phyloP scores from a whole-genome alignment of 2,888 invertebrate genomes.

The Cylindroiulus punctatus region DNA sequence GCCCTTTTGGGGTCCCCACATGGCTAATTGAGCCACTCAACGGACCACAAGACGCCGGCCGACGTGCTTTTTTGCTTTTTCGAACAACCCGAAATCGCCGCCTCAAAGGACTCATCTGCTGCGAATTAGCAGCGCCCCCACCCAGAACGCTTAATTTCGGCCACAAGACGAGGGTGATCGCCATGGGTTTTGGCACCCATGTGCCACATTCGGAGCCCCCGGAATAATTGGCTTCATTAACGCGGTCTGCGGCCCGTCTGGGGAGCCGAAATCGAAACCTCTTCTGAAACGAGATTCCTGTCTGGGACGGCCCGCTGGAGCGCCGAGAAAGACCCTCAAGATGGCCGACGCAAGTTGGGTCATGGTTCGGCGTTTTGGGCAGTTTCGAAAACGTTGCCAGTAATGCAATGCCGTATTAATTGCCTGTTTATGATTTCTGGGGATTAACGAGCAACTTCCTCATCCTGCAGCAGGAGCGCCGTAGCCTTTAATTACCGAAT shows the following conservation, averaged over 20 bases:
- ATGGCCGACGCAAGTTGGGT: too few relatives aligned
- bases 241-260: conserved; percentile 42
- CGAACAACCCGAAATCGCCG: neutral
- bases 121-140: neutral
- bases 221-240: conserved; percentile 35
- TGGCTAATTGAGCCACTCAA: conserved; percentile 19
- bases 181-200: conserved; percentile 40
- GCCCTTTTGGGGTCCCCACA: conserved; percentile 24
- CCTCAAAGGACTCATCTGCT: conserved; percentile 14
- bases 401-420: too few relatives aligned
- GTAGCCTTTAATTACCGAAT: neutral
- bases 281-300: conserved; percentile 19
- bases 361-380: too few relatives aligned
- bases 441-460: neutral
- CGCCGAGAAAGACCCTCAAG: too few relatives aligned
- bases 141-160: neutral
- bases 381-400: too few relatives aligned
- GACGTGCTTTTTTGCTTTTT: neutral
- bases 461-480: neutral
- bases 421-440: neutral
- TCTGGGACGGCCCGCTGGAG: neutral
- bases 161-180: neutral
- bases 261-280: neutral
- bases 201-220: conserved; percentile 35
- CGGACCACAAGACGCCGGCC: neutral